Percentiles rank a stretch among this genome's conserved stretches.
Conservation (phyloP, 2,797 vertebrate genomes). For the Champsocephalus gunnari region DNA sequence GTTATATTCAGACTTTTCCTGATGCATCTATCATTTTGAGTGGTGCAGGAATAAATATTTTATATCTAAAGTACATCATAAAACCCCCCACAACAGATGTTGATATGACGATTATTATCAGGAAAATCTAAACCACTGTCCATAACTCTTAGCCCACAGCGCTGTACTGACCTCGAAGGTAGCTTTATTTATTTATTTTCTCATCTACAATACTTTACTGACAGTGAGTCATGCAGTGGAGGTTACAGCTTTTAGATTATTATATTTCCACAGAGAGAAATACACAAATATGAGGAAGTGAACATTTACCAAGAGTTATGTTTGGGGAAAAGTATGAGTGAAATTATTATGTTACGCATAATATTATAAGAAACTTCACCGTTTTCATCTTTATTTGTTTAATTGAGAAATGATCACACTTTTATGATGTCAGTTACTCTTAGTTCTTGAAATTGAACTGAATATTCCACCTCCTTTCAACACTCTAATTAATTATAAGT, state of each 20-base stretch:
- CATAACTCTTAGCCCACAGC: not conserved
- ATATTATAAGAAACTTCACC: not conserved
- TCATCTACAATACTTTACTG: not conserved
- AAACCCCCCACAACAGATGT: not conserved
- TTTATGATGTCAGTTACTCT: not conserved
- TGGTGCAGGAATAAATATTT: conserved; percentile 1
- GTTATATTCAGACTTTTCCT: conserved; percentile 30
- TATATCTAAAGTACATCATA: not conserved
- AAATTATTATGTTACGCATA: not conserved
- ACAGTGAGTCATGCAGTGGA: conserved; percentile 18
- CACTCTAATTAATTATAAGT: too few relatives aligned
- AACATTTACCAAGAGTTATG: not conserved
- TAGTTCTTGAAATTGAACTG: not conserved
- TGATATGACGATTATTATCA: conserved; percentile 20
- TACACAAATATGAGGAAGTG: not conserved
- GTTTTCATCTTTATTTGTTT: not conserved
- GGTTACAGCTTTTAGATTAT: not conserved
- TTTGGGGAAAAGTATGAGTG: not conserved
- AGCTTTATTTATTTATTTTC: conserved; percentile 27
- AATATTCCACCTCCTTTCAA: not conserved
- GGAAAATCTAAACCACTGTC: conserved; percentile 20
- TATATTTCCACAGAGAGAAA: not conserved
- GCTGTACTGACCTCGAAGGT: conserved; percentile 11
- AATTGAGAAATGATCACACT: not conserved
- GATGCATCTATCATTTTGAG: not conserved